Conservation (phyloP, 2,888 invertebrate genomes). For the Oxycera nigricornis region DNA sequence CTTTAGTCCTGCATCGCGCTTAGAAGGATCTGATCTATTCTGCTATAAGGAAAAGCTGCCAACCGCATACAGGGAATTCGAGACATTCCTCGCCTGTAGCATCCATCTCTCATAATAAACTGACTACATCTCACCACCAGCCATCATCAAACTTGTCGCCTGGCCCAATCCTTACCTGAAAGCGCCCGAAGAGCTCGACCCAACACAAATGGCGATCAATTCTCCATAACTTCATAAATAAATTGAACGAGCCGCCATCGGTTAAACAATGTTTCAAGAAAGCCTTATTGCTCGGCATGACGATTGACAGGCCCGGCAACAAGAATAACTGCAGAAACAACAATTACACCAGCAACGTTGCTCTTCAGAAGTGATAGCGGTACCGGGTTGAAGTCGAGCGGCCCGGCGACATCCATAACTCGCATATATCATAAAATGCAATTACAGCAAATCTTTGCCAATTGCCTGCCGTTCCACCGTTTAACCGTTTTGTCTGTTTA, state of each 20-base stretch:
- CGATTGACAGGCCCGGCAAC: conserved; percentile 1
- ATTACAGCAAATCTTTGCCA: conserved; percentile 31
- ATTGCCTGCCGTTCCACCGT: conserved; percentile 29
- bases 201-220: conserved; percentile 5
- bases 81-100: neutral
- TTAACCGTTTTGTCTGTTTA: conserved; percentile 12
- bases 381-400: neutral
- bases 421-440: conserved; percentile 34
- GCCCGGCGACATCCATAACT: conserved; percentile 11
- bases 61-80: too few relatives aligned
- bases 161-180: neutral
- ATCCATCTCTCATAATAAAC: neutral
- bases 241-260: conserved; percentile 4
- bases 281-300: conserved; percentile 23
- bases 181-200: neutral
- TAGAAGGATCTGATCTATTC: too few relatives aligned
- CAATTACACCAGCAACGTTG: conserved; percentile 1
- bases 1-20: too few relatives aligned
- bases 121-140: neutral
- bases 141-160: neutral
- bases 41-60: too few relatives aligned
- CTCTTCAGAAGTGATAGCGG: neutral
- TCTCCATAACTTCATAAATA: conserved; percentile 17
- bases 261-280: conserved; percentile 28
- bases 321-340: neutral